Percentiles rank a stretch among this genome's conserved stretches.
phyloP scores from a whole-genome alignment of 2,113 vertebrate genomes.

The Chaetops frenatus region DNA sequence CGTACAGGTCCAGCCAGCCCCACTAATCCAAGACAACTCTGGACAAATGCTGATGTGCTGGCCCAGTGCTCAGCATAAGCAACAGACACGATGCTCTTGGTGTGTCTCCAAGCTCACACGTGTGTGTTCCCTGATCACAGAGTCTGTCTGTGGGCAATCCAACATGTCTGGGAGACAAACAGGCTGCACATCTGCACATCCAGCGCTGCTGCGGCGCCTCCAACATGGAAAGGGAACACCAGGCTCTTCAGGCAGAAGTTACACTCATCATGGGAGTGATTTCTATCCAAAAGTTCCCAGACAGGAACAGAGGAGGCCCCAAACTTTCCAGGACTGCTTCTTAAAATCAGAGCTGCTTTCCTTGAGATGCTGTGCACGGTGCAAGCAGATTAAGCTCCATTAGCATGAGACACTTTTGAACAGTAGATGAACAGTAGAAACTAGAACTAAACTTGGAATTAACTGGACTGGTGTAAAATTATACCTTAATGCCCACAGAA shows the following conservation, averaged over 20 bases:
- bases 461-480: conserved; percentile 12
- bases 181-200: conserved; percentile 5
- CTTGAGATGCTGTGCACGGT: background rate
- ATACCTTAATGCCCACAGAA: conserved; percentile 41
- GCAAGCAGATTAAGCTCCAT: background rate
- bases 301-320: background rate
- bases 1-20: background rate
- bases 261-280: background rate
- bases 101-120: rapidly evolving
- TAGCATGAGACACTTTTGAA: background rate
- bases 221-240: background rate
- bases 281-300: conserved; percentile 12
- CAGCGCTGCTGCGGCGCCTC: background rate
- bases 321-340: background rate
- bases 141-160: background rate
- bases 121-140: background rate
- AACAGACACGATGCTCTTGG: background rate
- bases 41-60: background rate
- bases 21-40: background rate
- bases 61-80: background rate
- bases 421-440: background rate
- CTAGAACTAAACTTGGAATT: conserved; percentile 15
- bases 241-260: background rate
- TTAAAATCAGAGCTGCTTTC: background rate
- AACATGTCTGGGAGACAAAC: background rate